phyloP scores from a whole-genome alignment of 2,888 invertebrate species.

The Lordiphosa andalusiaca region DNA sequence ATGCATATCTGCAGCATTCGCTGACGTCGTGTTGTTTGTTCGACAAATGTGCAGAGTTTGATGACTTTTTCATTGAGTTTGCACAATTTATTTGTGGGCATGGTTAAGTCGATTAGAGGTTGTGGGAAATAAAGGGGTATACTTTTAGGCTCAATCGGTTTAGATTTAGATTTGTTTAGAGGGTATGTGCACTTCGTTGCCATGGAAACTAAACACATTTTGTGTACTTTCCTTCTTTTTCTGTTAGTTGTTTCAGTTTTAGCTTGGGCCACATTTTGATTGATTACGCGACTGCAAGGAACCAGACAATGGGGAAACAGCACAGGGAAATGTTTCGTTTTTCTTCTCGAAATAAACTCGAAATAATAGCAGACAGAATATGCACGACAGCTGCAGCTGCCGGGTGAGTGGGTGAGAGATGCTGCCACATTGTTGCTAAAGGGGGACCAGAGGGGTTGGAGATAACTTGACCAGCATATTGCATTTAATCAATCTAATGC shows the following conservation, averaged over 20 bases:
- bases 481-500: conserved; percentile 50
- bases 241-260: conserved; percentile 28
- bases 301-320: conserved; percentile 44
- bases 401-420: neutral
- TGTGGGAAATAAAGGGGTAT: too few relatives aligned
- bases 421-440: conserved; percentile 8
- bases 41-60: neutral
- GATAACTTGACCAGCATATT: conserved; percentile 17
- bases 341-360: conserved; percentile 13
- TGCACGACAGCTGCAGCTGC: conserved; percentile 40
- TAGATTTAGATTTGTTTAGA: too few relatives aligned
- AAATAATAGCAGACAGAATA: conserved; percentile 25
- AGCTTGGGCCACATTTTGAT: conserved; percentile 66
- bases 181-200: too few relatives aligned
- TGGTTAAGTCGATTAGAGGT: too few relatives aligned
- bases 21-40: conserved; percentile 35
- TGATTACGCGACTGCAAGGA: conserved; percentile 66
- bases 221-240: conserved; percentile 18
- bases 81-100: neutral
- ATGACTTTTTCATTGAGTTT: conserved; percentile 16
- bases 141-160: too few relatives aligned
- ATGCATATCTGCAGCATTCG: conserved; percentile 55
- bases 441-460: neutral
- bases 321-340: conserved; percentile 21
- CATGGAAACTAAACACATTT: neutral